Base-by-base conservation (phyloP, 2,113 vertebrate species). In the Anarhynchus alexandrinus region DNA sequence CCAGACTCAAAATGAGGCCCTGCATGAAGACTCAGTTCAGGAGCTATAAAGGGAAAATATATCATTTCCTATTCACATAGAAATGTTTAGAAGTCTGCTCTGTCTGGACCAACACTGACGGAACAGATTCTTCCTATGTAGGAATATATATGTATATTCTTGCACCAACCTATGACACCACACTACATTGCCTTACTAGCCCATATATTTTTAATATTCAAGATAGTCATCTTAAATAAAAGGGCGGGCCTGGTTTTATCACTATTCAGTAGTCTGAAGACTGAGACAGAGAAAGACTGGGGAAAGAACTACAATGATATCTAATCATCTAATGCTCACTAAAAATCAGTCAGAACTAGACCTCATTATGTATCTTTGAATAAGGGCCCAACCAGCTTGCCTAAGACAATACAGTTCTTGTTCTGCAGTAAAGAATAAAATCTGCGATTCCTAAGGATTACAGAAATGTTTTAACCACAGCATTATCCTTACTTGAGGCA, bases 351-450 rank as follows among this genome's bases (percentile, higher is more conserved):
- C 74, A 87, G 58, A 94, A 72, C 36, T 36, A 85, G 70, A 73
- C 30, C 65, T 87, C 61, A 69, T 85, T 84, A 61, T 57, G 6
- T 49, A 57, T 20, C 58, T 77, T 69, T 91, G 54, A 93, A 66
- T 22, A 51, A 90, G 66, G 83, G 66, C 58, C 78, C 71, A 70
- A 34, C 12, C 84, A 86, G 36, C 88, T 89, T 80, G 62, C 32
- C 89, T 87, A 77, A 94, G 82, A 95, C 82, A 95, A 89, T 74
- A 30, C 47, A 55, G 47, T 18, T 70, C 83, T 85, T 93, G 82
- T 90, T 91, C 86, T 78, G 72, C 79, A 70, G 36, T 69, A 58
- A 88, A 88, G 93, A 86, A 83, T 58, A 45, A 88, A 88, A 94
- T 58, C 71, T 64, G 59, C 21, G 79, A 88, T 81, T 92, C 90